Evolutionary conservation across 1,140 invertebrate genomes (phyloP).

Genomic region (Tetraneura akinire): DNA sequence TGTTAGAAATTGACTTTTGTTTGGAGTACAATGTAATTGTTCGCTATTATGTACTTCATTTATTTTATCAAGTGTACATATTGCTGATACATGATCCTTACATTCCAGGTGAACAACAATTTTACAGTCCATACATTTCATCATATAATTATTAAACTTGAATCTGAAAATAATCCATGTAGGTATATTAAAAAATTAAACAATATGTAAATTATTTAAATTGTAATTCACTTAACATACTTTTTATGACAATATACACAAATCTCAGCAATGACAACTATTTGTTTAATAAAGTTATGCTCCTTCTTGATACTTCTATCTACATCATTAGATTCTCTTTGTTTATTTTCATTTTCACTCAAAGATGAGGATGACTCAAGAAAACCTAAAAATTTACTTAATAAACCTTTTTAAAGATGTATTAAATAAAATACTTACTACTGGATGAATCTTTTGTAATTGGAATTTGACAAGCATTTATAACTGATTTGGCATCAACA

Average conservation of each 20-base stretch:
- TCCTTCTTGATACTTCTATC: background rate
- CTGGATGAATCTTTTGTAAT: background rate
- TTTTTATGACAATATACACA: constrained; percentile 22
- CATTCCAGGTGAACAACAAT: constrained; percentile 77
- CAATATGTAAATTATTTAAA: too few relatives aligned
- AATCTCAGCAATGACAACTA: constrained; percentile 11
- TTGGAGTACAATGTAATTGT: background rate
- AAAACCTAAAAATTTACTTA: background rate
- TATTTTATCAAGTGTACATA: constrained; percentile 65
- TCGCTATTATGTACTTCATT: constrained; percentile 17
- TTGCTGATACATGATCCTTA: constrained; percentile 75
- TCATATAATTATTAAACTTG: constrained; percentile 49
- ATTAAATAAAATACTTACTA: background rate
- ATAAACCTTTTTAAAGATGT: background rate
- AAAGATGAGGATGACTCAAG: background rate
- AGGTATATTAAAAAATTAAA: too few relatives aligned
- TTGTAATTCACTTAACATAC: background rate
- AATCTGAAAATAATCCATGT: constrained; percentile 9
- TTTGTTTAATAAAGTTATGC: constrained; percentile 45
- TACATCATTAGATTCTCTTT: background rate
- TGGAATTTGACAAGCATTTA: constrained; percentile 4
- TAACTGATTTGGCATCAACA: constrained; percentile 27
- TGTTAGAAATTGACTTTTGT: background rate
- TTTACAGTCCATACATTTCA: constrained; percentile 78
- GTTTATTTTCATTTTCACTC: background rate